Percentiles rank a stretch among this genome's conserved stretches.
phyloP scores from a whole-genome alignment of 2,113 vertebrate species.

The Puma concolor region DNA sequence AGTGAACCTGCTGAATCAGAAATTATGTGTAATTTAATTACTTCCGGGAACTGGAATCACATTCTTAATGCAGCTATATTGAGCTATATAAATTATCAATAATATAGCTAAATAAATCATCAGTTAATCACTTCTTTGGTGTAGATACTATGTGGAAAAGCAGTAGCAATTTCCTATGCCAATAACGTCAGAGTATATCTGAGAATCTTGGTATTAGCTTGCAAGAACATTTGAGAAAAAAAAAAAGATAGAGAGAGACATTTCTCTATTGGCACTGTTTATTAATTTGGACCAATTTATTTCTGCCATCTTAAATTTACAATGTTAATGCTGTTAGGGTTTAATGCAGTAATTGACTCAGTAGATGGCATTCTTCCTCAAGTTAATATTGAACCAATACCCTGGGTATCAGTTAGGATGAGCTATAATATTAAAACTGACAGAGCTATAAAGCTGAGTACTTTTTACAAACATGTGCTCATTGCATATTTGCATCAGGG shows the following conservation, averaged over 20 bases:
- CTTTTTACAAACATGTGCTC: too few species aligned
- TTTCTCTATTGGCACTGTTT: not conserved
- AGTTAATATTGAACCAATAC: not conserved
- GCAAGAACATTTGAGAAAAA: not conserved
- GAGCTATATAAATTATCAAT: not conserved
- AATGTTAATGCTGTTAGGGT: not conserved
- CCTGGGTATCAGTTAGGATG: not conserved
- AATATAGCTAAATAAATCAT: not conserved
- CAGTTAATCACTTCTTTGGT: constrained; percentile 1
- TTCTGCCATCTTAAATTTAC: not conserved
- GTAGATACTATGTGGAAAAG: not conserved
- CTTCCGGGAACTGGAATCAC: not conserved
- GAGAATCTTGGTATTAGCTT: not conserved
- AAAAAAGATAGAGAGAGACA: too few species aligned
- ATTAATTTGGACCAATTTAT: not conserved
- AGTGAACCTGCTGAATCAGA: not conserved
- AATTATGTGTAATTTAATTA: not conserved
- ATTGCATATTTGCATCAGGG: not conserved
- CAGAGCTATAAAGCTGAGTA: not conserved
- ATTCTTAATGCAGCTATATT: not conserved
- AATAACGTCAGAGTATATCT: not conserved
- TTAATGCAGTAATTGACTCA: not conserved
- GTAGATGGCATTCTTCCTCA: not conserved
- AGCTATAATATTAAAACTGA: not conserved
- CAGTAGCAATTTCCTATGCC: not conserved